Base-by-base conservation (phyloP, 1,140 invertebrate species). In the Bilobella aurantiaca region DNA sequence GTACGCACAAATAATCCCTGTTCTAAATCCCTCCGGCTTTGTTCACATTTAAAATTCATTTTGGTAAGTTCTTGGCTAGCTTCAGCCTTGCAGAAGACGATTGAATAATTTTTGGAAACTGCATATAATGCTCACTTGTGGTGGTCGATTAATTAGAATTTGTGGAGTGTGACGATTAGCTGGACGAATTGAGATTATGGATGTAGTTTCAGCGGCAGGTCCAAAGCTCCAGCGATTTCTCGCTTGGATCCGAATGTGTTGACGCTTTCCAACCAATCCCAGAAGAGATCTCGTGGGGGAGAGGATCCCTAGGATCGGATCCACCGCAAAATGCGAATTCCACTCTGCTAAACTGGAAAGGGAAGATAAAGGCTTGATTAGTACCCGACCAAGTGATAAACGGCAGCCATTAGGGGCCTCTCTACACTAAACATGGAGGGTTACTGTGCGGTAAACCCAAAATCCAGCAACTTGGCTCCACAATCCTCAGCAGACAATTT, bases 221-320 rank as follows among this genome's bases (percentile, higher is more conserved):
- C 81, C 80, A 37, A 64, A 31, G 53, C 65, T 72, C 71, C 71
- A 73, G 1, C 71, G 64, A 31, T 73, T 73, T 65, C 62, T 68
- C 3, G 71, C 71, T 65, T 62, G 57, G 27, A 73, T 63, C 14
- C 60, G 56, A 29, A 73, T 46, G 47, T 65, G 64, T 27, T 73
- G 79, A 81, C 59, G 63, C 28, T 49, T 84, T 82, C 31, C 82
- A 82, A 14, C 84, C 76, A 0, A 84, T 71, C 85, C 87, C 63
- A 83, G 82, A 31, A 96, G 80, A 21, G 86, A 85, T 72, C 89
- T 83, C 1, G 91, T 90, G 5, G 95, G 81, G 1, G 89, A 88
- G 42, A 97, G 84, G 12, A 92, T 84, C 1, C 94, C 95, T 16
- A 86, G 90, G 30, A 92, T 91, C 14, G 93, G 92, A 79, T 98